Conservation (phyloP, 1,140 invertebrate genomes). For the Aradophagus sp. region DNA sequence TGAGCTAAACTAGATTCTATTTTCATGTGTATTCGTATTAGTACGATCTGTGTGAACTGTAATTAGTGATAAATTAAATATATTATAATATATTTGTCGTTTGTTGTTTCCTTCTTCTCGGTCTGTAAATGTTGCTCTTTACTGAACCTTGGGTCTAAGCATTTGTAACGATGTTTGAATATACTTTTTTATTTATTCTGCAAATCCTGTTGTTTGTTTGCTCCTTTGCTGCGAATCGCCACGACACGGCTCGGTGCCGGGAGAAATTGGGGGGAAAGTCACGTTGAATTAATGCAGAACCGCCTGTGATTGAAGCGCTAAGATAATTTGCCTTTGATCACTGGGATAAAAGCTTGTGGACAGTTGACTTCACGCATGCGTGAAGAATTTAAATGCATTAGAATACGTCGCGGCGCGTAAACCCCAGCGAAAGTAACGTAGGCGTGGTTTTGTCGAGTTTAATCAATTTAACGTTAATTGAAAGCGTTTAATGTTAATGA, state of each 20-base stretch:
- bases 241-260: no score
- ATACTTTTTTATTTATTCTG: conserved; percentile 45
- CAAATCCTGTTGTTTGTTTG: conserved; percentile 23
- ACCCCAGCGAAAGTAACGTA: conserved; percentile 36
- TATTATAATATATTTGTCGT: conserved; percentile 42
- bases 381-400: conserved; percentile 33
- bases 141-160: conserved; percentile 9
- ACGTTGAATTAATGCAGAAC: background rate
- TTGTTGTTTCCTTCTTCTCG: conserved; percentile 33
- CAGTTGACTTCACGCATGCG: conserved; percentile 32
- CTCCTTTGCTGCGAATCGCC: conserved; percentile 2
- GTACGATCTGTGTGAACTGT: conserved; percentile 36
- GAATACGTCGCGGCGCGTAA: conserved; percentile 17
- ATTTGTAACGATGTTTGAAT: conserved; percentile 38
- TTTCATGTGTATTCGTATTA: conserved; percentile 34
- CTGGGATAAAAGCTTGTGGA: conserved; percentile 12
- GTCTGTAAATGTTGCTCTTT: conserved; percentile 19
- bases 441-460: conserved; percentile 38
- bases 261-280: no score
- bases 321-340: conserved; percentile 6
- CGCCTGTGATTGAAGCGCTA: background rate
- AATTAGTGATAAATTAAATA: conserved; percentile 47
- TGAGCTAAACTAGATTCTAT: conserved; percentile 20
- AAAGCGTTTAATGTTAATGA: conserved; percentile 13
- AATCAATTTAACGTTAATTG: no score